Conservation (phyloP, 2,113 vertebrate species). For the Laticauda colubrina region DNA sequence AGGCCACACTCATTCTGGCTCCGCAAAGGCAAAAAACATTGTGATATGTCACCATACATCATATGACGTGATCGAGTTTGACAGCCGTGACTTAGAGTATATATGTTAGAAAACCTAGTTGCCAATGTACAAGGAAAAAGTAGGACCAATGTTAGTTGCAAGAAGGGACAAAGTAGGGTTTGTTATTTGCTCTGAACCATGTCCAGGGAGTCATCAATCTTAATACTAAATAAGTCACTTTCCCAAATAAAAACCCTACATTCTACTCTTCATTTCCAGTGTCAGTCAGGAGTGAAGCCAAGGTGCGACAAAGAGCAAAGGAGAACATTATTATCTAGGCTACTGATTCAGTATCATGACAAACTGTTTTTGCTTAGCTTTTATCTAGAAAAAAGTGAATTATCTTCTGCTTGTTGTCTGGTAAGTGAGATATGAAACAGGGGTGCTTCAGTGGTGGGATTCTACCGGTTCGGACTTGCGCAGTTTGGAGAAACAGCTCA, state of each 20-base stretch:
- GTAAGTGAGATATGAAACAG: not conserved
- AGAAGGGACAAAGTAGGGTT: not conserved
- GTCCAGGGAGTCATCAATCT: not conserved
- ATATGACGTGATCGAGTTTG: too few relatives aligned
- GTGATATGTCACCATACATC: too few relatives aligned
- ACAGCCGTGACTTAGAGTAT: not conserved
- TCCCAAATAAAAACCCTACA: not conserved
- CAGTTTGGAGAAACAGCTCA: not conserved
- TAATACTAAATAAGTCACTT: not conserved
- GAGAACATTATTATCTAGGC: not conserved
- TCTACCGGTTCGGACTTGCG: too few relatives aligned
- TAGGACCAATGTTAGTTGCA: not conserved
- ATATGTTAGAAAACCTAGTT: not conserved
- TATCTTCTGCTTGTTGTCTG: not conserved
- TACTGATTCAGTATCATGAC: not conserved
- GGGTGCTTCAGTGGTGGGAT: too few relatives aligned
- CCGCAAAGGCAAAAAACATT: too few relatives aligned
- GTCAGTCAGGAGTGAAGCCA: not conserved
- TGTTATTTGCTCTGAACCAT: not conserved
- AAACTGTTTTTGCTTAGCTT: not conserved
- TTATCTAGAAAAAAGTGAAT: not conserved
- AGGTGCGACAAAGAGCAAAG: not conserved
- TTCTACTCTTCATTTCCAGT: not conserved
- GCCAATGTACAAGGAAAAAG: not conserved
- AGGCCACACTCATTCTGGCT: too few relatives aligned